phyloP scores from a whole-genome alignment of 1,140 invertebrate genomes.

The Dreissena rostriformis region DNA sequence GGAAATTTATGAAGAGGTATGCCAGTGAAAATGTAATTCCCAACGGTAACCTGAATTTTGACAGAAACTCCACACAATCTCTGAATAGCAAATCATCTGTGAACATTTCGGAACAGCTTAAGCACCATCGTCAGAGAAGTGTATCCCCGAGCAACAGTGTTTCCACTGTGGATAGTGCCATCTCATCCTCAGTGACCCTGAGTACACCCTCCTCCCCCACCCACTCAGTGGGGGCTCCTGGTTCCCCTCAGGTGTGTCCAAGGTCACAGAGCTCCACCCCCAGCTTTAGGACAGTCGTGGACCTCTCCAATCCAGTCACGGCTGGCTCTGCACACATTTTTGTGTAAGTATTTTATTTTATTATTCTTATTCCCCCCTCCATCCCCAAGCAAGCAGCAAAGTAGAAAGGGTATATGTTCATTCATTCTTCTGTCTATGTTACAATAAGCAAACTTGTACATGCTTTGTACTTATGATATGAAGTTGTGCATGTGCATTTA shows the following conservation, averaged over 20 bases:
- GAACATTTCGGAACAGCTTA: constrained; percentile 9
- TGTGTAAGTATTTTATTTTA: constrained; percentile 10
- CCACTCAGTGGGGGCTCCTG: constrained; percentile 21
- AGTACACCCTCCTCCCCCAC: constrained; percentile 52
- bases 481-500: too few species aligned
- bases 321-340: constrained; percentile 30
- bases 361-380: too few species aligned
- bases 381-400: too few species aligned
- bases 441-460: too few species aligned
- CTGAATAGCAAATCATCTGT: constrained; percentile 28
- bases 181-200: constrained; percentile 40
- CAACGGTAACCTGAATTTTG: neutral
- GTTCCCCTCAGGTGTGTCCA: constrained; percentile 13
- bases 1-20: constrained; percentile 52
- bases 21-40: constrained; percentile 38
- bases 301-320: constrained; percentile 8
- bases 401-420: too few species aligned
- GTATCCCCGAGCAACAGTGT: constrained; percentile 51
- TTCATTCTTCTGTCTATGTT: too few species aligned
- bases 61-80: constrained; percentile 6
- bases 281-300: constrained; percentile 44
- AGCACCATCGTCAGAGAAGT: constrained; percentile 35
- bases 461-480: too few species aligned
- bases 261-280: constrained; percentile 34
- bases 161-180: constrained; percentile 57